Conservation (phyloP, 1,140 invertebrate species). For the Drosophila cardini region DNA sequence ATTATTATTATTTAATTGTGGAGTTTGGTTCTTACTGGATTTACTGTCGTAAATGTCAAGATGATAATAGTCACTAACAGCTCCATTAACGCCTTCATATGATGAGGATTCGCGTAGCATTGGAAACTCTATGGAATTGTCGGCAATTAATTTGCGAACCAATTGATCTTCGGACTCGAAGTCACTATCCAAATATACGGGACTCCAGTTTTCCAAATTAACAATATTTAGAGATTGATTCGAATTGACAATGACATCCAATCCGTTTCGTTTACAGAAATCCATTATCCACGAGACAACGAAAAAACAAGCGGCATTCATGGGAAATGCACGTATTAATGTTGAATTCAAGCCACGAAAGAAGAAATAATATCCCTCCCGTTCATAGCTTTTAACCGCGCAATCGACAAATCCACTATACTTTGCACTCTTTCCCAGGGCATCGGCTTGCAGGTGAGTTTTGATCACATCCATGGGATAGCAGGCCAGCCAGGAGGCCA, state of each 20-base stretch:
- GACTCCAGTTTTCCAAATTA: conserved; percentile 54
- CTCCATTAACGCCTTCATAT: conserved; percentile 7
- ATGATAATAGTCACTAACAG: conserved; percentile 24
- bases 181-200: conserved; percentile 22
- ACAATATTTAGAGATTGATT: conserved; percentile 51
- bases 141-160: conserved; percentile 59
- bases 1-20: conserved; percentile 22
- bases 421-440: conserved; percentile 84
- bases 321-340: conserved; percentile 93
- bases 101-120: neutral
- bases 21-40: neutral
- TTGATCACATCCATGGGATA: conserved; percentile 97
- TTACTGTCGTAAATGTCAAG: conserved; percentile 27
- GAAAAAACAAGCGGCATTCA: conserved; percentile 95
- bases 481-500: conserved; percentile 92
- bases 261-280: conserved; percentile 50
- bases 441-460: conserved; percentile 93
- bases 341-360: conserved; percentile 91
- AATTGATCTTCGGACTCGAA: conserved; percentile 48
- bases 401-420: conserved; percentile 91
- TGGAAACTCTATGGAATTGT: conserved; percentile 19
- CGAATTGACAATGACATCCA: conserved; percentile 49
- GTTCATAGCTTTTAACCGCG: conserved; percentile 87
- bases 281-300: conserved; percentile 91
- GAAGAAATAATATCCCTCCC: conserved; percentile 89